Percentiles rank a stretch among this genome's conserved stretches.
These are phyloP conservation scores for Halcyon chelicuti DNA, from an alignment of 2,797 vertebrate species.

Conservation along the genomic window DNA sequence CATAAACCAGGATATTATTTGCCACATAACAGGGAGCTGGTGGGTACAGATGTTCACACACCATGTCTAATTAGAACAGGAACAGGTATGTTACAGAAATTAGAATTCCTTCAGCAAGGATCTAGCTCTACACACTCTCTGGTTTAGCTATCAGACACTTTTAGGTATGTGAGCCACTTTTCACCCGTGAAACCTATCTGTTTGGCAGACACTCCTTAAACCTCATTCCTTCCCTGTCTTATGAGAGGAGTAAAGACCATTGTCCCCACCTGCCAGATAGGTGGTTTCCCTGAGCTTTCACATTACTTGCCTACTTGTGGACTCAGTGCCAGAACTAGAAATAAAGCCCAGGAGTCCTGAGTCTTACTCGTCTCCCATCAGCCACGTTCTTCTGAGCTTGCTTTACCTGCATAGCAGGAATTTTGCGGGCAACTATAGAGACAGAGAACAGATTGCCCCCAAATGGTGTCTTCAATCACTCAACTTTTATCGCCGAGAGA, in stretches of 20 bases:
- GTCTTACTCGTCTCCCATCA: not conserved
- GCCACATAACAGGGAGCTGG: not conserved
- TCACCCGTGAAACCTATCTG: not conserved
- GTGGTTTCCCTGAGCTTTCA: not conserved
- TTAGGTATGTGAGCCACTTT: not conserved
- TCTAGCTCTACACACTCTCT: not conserved
- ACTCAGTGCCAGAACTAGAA: not conserved
- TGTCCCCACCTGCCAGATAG: not conserved
- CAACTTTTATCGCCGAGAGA: constrained; percentile 57
- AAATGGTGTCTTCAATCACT: constrained; percentile 60
- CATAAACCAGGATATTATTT: not conserved
- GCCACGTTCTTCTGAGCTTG: not conserved
- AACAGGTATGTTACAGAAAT: not conserved
- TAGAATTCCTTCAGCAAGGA: not conserved
- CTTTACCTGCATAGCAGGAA: constrained; percentile 2
- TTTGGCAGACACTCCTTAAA: not conserved
- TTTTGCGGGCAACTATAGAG: constrained; percentile 12
- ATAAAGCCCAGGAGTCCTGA: not conserved
- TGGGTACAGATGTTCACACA: not conserved
- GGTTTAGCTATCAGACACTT: not conserved
- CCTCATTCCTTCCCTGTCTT: not conserved
- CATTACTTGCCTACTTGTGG: not conserved
- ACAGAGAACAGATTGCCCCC: constrained; percentile 60
- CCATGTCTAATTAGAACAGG: constrained; percentile 1
- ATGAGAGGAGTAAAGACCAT: not conserved